Conservation (phyloP, 2,797 vertebrate genomes). For the Scarus forsteni region DNA sequence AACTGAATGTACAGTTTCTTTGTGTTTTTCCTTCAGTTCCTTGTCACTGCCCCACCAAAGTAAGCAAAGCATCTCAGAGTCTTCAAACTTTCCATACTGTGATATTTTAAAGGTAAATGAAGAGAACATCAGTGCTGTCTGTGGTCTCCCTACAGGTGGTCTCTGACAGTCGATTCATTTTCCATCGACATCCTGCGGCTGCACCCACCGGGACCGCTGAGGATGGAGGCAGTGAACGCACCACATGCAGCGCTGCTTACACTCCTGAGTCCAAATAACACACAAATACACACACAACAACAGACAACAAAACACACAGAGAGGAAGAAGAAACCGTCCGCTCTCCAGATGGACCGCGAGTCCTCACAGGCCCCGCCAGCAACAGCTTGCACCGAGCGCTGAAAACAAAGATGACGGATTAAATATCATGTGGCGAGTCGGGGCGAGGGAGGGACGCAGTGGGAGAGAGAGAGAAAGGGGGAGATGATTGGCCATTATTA, state of each 20-base stretch:
- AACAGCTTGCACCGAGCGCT: constrained; percentile 91
- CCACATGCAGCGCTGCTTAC: constrained; percentile 13
- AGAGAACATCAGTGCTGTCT: background rate
- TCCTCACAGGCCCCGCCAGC: constrained; percentile 86
- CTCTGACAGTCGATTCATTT: constrained; percentile 40
- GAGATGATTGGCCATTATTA: constrained; percentile 69
- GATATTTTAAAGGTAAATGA: no score
- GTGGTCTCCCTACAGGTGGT: background rate
- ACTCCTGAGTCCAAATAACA: constrained; percentile 23
- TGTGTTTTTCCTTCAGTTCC: no score
- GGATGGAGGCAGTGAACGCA: constrained; percentile 33
- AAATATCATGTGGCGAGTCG: constrained; percentile 87
- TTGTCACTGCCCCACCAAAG: no score
- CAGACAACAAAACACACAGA: constrained; percentile 22
- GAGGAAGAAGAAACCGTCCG: constrained; percentile 57
- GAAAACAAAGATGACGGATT: constrained; percentile 94
- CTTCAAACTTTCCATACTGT: background rate
- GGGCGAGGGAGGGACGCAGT: constrained; percentile 39
- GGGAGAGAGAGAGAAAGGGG: constrained; percentile 25
- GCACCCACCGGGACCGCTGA: constrained; percentile 25
- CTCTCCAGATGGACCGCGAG: constrained; percentile 91
- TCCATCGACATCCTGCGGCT: constrained; percentile 15
- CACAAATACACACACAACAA: constrained; percentile 35
- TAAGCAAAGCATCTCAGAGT: background rate
- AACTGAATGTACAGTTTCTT: no score